Percentiles rank a stretch among this genome's conserved stretches.
These are phyloP conservation scores for Coreius guichenoti DNA, from an alignment of 2,797 vertebrate genomes.

Conservation along the genomic window DNA sequence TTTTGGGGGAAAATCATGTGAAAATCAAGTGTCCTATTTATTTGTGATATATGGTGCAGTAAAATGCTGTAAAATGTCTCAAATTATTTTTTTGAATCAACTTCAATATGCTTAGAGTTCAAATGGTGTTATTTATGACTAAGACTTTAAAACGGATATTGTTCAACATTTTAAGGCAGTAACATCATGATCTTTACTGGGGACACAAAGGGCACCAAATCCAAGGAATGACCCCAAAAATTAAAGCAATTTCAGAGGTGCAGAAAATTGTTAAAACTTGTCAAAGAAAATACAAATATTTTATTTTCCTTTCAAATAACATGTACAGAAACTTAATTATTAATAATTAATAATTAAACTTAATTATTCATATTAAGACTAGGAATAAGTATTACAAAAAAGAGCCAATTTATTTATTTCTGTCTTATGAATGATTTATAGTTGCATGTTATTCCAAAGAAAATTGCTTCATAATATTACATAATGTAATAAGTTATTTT, in stretches of 20 bases:
- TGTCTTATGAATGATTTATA: not conserved
- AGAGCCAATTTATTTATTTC: not conserved
- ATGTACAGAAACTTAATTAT: too few relatives aligned
- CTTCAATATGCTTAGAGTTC: not conserved
- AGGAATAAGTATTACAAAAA: not conserved
- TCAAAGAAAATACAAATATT: too few relatives aligned
- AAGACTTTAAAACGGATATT: not conserved
- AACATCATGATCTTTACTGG: not conserved
- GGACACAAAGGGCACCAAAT: not conserved
- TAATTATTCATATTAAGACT: not conserved
- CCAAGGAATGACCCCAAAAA: not conserved
- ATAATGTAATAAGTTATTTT: not conserved
- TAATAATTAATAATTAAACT: too few relatives aligned
- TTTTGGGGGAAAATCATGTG: not conserved
- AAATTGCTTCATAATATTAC: not conserved
- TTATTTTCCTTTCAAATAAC: not conserved
- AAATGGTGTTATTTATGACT: not conserved
- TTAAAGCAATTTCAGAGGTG: not conserved
- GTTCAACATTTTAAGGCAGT: not conserved
- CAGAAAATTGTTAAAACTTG: not conserved
- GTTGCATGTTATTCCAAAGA: not conserved
- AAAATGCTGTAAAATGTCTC: not conserved
- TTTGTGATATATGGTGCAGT: not conserved
- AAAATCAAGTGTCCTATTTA: not conserved
- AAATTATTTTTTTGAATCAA: not conserved